These are phyloP conservation scores for Gambusia yucatana DNA, from an alignment of 2,797 vertebrate genomes.

Conservation along the genomic window DNA sequence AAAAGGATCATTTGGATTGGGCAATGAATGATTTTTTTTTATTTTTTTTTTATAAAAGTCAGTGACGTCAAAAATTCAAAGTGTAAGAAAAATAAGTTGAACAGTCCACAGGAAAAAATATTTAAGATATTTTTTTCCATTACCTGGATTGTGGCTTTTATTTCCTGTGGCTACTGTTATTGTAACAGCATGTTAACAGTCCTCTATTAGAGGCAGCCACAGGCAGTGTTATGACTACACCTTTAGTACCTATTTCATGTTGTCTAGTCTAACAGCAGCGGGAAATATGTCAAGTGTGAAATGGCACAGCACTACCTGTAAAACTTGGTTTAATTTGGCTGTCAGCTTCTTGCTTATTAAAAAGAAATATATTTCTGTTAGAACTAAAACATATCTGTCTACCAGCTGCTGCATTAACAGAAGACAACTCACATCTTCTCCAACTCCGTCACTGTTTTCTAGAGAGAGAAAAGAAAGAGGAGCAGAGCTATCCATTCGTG, in stretches of 20 bases:
- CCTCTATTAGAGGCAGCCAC: constrained; percentile 25
- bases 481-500: not conserved
- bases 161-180: constrained; percentile 31
- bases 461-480: not conserved
- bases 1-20: constrained; percentile 11
- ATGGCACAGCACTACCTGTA: constrained; percentile 36
- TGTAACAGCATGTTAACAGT: constrained; percentile 36
- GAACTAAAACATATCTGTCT: not conserved
- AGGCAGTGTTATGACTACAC: constrained; percentile 53
- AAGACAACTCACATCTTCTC: not conserved
- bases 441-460: not conserved
- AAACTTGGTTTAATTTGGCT: constrained; percentile 39
- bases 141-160: constrained; percentile 33
- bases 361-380: constrained; percentile 3
- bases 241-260: constrained; percentile 65
- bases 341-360: constrained; percentile 36
- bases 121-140: not conserved
- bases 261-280: constrained; percentile 53
- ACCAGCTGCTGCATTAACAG: not conserved
- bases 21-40: constrained; percentile 1
- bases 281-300: constrained; percentile 56
- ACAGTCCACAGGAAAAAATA: not conserved
- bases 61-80: constrained; percentile 11
- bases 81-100: not conserved
- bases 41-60: not conserved